Conservation (phyloP, 2,888 invertebrate genomes). For the Blastobasis lacticolella region DNA sequence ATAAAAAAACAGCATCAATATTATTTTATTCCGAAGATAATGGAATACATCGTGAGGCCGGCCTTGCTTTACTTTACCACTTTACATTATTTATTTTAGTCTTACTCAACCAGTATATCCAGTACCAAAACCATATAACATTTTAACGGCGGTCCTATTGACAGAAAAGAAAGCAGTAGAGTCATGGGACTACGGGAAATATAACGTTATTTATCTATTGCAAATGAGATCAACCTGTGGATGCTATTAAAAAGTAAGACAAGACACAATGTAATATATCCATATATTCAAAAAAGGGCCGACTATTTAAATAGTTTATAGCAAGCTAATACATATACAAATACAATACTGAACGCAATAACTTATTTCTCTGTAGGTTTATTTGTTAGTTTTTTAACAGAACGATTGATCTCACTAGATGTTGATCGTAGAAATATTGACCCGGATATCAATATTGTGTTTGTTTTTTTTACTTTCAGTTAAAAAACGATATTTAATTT, state of each 20-base stretch:
- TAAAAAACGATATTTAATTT: not conserved
- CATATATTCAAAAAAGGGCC: conserved; percentile 58
- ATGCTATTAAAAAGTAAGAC: conserved; percentile 33
- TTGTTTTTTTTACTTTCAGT: conserved; percentile 17
- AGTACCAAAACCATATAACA: too few relatives aligned
- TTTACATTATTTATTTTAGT: too few relatives aligned
- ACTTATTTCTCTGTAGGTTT: conserved; percentile 22
- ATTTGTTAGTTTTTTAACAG: conserved; percentile 4
- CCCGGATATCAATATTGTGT: conserved; percentile 34
- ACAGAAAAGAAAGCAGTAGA: too few relatives aligned
- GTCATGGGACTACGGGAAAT: too few relatives aligned
- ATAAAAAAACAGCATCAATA: not conserved
- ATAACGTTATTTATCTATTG: not conserved
- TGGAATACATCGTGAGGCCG: too few relatives aligned
- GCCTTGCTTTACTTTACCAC: too few relatives aligned
- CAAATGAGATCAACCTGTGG: conserved; percentile 34
- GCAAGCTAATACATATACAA: conserved; percentile 15
- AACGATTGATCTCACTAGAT: conserved; percentile 7
- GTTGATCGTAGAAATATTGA: conserved; percentile 15
- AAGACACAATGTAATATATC: conserved; percentile 57
- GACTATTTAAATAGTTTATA: conserved; percentile 21
- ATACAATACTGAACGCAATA: conserved; percentile 21
- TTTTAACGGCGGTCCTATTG: too few relatives aligned
- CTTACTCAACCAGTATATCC: too few relatives aligned
- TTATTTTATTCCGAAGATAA: not conserved